Evolutionary conservation across 2,888 invertebrate species (phyloP), one percentile per base, ranked within the genome.

Genomic region (Sarcophaga variegata): DNA sequence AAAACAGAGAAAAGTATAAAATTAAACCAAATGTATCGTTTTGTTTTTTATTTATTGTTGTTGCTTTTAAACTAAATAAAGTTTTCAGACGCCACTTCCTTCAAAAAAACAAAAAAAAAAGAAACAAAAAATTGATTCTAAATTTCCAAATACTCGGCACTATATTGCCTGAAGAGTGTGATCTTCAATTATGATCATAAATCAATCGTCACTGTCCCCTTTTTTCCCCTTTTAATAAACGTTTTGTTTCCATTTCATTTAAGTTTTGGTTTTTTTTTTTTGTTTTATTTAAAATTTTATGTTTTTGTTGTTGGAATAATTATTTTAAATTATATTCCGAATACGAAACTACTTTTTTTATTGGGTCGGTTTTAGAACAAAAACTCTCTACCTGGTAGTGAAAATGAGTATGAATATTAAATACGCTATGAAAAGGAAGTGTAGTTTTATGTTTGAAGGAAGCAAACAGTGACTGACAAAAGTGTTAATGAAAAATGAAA

Each of bases 151-250:
- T 64, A 54, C 20, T 76, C 2, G 49, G 62, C 74, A 85, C 62
- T 59, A 25, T 63, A 78, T 69, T 85, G 85, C 74, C 69, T 78
- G 64, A 78, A 75, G 79, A 80, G 84, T 78, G 75, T 70, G 87
- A 87, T 87, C 83, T 87, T 87, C 83, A 87, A 87, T 87, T 84
- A 87, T 87, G 83, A 87, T 87, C 87, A 87, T 87, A 87, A 87
- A 87, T 87, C 87, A 87, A 87, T 87, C 83, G 83, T 76, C 83
- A 79, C 75, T 78, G 75, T 62, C 81, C 83, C 87, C 63, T 70
- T 75, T 66, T 76, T 78, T 77, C 59, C 22, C 47, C 62, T 2
- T 67, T 54, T 54, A 54, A 4, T 14, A 54, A 54, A 54, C 17
- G 59, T 66, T 63, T 5, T 66, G 14, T 59, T n/a, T 4, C 60